Conservation (phyloP, 2,113 vertebrate genomes). For the Alexandromys fortis region DNA sequence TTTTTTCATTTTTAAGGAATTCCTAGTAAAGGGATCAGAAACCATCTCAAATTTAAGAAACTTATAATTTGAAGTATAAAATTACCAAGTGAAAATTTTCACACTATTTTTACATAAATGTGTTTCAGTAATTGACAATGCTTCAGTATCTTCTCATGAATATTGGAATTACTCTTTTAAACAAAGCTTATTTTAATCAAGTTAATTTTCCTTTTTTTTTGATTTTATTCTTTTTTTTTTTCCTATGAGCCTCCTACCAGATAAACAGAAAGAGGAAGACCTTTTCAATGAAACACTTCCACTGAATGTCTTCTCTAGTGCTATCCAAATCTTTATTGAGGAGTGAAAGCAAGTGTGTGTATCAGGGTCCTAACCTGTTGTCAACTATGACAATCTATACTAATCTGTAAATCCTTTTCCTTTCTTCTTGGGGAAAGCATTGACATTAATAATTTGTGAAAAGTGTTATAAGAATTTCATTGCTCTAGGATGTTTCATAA, state of each 20-base stretch:
- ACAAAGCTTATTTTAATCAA: constrained; percentile 7
- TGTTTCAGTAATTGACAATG: constrained; percentile 27
- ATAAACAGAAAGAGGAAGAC: not conserved
- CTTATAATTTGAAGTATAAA: not conserved
- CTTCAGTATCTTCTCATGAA: not conserved
- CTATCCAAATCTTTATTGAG: not conserved
- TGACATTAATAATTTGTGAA: constrained; percentile 48
- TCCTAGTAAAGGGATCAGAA: not conserved
- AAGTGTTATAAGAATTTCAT: constrained; percentile 63
- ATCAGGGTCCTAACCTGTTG: not conserved
- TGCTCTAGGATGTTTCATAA: constrained; percentile 47
- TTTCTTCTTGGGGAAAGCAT: constrained; percentile 2
- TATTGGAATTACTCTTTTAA: constrained; percentile 9
- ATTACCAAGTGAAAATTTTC: not conserved
- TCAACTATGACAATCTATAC: constrained; percentile 24
- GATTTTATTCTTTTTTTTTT: not conserved
- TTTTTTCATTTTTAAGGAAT: constrained; percentile 33
- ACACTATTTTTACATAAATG: not conserved
- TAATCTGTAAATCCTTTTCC: constrained; percentile 54
- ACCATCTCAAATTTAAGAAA: not conserved
- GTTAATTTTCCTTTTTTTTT: not conserved
- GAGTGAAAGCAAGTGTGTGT: constrained; percentile 1
- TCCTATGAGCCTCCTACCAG: not conserved
- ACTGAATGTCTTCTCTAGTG: not conserved
- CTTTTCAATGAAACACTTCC: not conserved